Evolutionary conservation across 2,888 invertebrate species (phyloP).

Genomic region (Chrysotoxum bicinctum): DNA sequence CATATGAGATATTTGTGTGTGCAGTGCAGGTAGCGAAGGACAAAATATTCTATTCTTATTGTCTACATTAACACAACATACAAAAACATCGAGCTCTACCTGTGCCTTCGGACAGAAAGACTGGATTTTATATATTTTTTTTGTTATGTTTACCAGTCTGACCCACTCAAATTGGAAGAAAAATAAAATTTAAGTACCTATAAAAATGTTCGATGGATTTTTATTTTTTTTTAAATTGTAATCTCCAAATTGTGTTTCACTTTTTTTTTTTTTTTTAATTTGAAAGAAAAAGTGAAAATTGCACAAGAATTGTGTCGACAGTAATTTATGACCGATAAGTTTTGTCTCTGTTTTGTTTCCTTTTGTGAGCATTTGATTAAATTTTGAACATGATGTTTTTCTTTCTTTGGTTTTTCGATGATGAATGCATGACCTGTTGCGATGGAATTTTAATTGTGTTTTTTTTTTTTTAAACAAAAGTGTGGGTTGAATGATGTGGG

Average conservation of each 20-base stretch:
- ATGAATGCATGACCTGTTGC: constrained; percentile 50
- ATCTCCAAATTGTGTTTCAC: constrained; percentile 18
- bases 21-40: constrained; percentile 14
- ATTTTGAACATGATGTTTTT: constrained; percentile 8
- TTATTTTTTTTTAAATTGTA: neutral
- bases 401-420: constrained; percentile 20
- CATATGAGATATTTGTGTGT: constrained; percentile 41
- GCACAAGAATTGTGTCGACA: constrained; percentile 40
- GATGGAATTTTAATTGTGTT: constrained; percentile 54
- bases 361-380: neutral
- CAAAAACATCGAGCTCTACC: constrained; percentile 18
- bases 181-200: neutral
- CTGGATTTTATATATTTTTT: neutral
- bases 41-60: constrained; percentile 4
- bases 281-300: constrained; percentile 57
- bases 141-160: neutral
- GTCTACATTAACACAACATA: neutral
- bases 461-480: constrained; percentile 4
- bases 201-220: constrained; percentile 27
- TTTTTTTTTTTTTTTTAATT: neutral
- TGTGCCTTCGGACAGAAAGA: constrained; percentile 2
- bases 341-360: constrained; percentile 16
- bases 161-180: constrained; percentile 39
- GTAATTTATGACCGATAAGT: constrained; percentile 38
- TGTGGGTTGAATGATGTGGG: constrained; percentile 4